Conservation (phyloP, 2,113 vertebrate genomes). For the Centrocercus urophasianus region DNA sequence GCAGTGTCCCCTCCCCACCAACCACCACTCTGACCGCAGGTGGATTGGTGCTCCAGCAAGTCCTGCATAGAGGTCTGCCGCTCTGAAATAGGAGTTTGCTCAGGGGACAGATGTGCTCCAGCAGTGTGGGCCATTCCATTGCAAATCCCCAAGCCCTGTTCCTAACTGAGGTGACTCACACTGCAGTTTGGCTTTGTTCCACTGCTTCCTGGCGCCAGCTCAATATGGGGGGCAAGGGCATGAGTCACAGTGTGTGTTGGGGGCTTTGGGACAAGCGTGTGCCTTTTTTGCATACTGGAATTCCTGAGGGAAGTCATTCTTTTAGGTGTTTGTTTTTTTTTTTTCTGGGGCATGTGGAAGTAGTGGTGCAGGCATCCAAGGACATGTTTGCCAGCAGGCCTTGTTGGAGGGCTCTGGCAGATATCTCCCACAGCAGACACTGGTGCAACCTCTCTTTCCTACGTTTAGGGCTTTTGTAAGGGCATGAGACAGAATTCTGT, state of each 20-base stretch:
- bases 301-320: neutral
- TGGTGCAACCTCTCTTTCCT: neutral
- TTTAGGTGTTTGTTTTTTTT: neutral
- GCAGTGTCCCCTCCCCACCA: neutral
- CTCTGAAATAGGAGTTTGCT: neutral
- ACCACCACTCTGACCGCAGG: accelerated
- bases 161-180: accelerated
- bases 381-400: neutral
- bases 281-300: neutral
- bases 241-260: neutral
- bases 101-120: accelerated
- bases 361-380: neutral
- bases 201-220: neutral
- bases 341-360: accelerated
- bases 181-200: neutral
- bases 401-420: accelerated
- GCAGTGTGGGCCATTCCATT: neutral
- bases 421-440: neutral
- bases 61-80: neutral
- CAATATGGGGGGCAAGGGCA: accelerated
- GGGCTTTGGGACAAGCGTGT: neutral
- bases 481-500: neutral
- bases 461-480: neutral
- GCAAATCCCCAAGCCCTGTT: neutral
- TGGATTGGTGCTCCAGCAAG: accelerated